A percentile compares a stretch with the other conserved stretches of the same genome.
phyloP scores from a whole-genome alignment of 2,113 vertebrate species.

The Chlorodrepanis virens region DNA sequence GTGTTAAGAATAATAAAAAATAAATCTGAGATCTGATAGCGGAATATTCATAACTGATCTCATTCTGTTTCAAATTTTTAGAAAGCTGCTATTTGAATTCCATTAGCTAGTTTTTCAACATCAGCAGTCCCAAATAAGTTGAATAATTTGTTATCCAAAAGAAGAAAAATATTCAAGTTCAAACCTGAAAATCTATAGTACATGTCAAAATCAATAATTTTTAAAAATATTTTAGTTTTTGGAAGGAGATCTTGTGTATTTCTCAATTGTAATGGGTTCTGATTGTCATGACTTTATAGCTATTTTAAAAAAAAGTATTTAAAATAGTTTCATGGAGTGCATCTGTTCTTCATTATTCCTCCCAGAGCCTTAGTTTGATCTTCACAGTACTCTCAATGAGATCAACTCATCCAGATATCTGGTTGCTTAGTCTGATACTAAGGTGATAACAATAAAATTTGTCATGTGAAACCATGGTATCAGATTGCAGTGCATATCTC shows the following conservation, averaged over 20 bases:
- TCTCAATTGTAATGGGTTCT: neutral
- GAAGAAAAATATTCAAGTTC: neutral
- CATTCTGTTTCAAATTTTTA: neutral
- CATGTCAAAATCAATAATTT: neutral
- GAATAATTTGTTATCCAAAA: neutral
- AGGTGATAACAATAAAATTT: neutral
- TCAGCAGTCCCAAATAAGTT: neutral
- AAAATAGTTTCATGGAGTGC: neutral
- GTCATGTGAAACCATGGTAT: neutral
- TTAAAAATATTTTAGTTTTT: neutral
- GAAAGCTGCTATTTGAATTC: neutral
- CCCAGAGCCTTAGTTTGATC: neutral
- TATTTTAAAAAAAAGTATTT: neutral
- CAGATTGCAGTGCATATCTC: neutral
- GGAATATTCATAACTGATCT: neutral
- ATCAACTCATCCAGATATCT: neutral
- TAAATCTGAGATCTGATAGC: neutral
- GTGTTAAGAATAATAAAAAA: constrained; percentile 24
- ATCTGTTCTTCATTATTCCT: neutral
- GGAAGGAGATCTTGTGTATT: neutral
- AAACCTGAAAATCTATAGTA: neutral
- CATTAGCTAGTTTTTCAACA: neutral
- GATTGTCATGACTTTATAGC: neutral
- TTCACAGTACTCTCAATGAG: neutral
- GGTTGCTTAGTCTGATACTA: neutral